Evolutionary conservation across 2,888 invertebrate genomes (phyloP).

Genomic region (Aleiodes alternator): DNA sequence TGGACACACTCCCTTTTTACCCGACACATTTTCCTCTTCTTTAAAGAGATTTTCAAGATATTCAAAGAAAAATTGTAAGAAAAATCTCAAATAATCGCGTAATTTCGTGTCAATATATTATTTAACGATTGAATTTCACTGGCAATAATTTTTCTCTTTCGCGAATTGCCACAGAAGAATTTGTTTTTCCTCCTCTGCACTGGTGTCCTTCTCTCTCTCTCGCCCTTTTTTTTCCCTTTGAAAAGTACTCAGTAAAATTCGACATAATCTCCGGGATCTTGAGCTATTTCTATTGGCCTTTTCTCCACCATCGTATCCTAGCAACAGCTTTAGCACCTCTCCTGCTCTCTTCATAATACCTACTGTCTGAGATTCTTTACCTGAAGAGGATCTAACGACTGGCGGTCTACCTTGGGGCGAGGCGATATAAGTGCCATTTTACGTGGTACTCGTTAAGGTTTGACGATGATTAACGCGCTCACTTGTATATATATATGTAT

Average conservation of each 20-base stretch:
- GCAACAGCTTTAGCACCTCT: background rate
- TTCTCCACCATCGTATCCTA: background rate
- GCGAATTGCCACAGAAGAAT: conserved; percentile 34
- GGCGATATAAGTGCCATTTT: conserved; percentile 44
- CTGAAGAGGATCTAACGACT: conserved; percentile 45
- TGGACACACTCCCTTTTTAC: no score
- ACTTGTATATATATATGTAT: conserved; percentile 6
- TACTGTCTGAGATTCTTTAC: conserved; percentile 40
- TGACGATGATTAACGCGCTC: conserved; percentile 49
- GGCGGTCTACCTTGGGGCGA: conserved; percentile 46
- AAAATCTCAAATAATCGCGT: no score
- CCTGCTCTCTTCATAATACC: background rate
- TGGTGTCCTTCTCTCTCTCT: background rate
- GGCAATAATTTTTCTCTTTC: background rate
- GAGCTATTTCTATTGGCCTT: background rate
- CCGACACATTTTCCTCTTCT: no score
- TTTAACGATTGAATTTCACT: conserved; percentile 35
- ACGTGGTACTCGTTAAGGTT: conserved; percentile 47
- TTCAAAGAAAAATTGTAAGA: background rate
- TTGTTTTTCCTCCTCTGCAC: conserved; percentile 9
- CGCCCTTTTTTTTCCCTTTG: background rate
- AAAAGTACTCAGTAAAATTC: no score
- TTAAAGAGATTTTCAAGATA: no score
- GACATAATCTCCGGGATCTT: background rate
- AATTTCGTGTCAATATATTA: conserved; percentile 10